phyloP scores from a whole-genome alignment of 2,113 vertebrate genomes.

The Paramisgurnus dabryanus region DNA sequence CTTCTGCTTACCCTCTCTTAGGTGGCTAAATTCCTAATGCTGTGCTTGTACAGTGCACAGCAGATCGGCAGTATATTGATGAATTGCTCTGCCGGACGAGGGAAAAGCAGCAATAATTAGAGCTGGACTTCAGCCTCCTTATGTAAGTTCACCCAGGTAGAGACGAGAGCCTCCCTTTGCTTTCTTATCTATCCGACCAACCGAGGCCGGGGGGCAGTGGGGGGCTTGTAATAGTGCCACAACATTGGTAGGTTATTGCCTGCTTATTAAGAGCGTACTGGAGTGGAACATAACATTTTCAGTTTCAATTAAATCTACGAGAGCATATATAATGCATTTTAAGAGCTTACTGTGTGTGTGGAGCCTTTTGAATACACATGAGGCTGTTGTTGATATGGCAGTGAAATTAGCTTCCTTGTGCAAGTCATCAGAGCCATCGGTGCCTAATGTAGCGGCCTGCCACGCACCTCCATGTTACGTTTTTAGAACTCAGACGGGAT shows the following conservation, averaged over 20 bases:
- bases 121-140: conserved; percentile 39
- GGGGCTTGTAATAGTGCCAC: conserved; percentile 68
- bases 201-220: conserved; percentile 46
- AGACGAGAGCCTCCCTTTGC: conserved; percentile 42
- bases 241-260: conserved; percentile 64
- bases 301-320: conserved; percentile 79
- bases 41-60: conserved; percentile 24
- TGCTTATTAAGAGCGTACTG: conserved; percentile 70
- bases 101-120: conserved; percentile 56
- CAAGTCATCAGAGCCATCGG: conserved; percentile 47
- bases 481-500: background rate
- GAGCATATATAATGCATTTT: conserved; percentile 72
- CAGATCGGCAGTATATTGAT: conserved; percentile 50
- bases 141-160: conserved; percentile 46
- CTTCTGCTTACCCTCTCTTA: conserved; percentile 25
- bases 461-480: background rate
- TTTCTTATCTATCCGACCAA: conserved; percentile 54
- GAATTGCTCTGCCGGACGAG: conserved; percentile 49
- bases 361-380: conserved; percentile 60
- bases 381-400: conserved; percentile 53
- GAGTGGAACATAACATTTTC: conserved; percentile 81
- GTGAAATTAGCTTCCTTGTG: conserved; percentile 52
- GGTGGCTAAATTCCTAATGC: conserved; percentile 28
- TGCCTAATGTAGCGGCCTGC: conserved; percentile 46
- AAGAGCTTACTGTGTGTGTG: conserved; percentile 55